These are phyloP conservation scores for Spodoptera picta DNA, from an alignment of 2,888 invertebrate species.

Conservation along the genomic window DNA sequence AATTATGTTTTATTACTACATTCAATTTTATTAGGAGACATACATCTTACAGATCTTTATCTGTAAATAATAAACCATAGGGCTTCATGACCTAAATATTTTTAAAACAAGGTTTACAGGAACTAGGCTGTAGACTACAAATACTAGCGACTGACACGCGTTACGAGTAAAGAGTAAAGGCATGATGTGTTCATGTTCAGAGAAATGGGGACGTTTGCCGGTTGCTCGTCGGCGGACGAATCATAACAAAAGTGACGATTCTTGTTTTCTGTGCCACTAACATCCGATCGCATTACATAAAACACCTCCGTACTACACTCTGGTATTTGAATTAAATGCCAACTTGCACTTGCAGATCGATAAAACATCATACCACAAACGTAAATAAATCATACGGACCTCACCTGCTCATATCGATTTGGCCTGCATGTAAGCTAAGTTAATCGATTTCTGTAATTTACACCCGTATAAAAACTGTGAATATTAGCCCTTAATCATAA, in stretches of 20 bases:
- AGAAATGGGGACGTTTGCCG: slow-evolving; percentile 39
- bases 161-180: slow-evolving; percentile 11
- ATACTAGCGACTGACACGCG: slow-evolving; percentile 29
- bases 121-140: slow-evolving; percentile 24
- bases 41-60: too few relatives aligned
- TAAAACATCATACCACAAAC: slow-evolving; percentile 49
- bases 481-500: slow-evolving; percentile 5
- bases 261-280: slow-evolving; percentile 29
- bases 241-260: slow-evolving; percentile 44
- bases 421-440: slow-evolving; percentile 46
- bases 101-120: slow-evolving; percentile 31
- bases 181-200: slow-evolving; percentile 34
- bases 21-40: too few relatives aligned
- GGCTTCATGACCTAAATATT: neutral
- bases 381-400: slow-evolving; percentile 59
- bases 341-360: slow-evolving; percentile 52
- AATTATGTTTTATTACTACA: too few relatives aligned
- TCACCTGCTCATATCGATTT: slow-evolving; percentile 27
- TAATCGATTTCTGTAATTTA: slow-evolving; percentile 13
- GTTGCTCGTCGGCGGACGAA: slow-evolving; percentile 28
- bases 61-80: neutral
- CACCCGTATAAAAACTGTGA: neutral
- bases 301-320: slow-evolving; percentile 39
- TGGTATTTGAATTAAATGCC: slow-evolving; percentile 27
- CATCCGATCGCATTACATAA: slow-evolving; percentile 54